These are phyloP conservation scores for Ploceus nigricollis DNA, from an alignment of 2,113 vertebrate genomes.

Conservation along the genomic window DNA sequence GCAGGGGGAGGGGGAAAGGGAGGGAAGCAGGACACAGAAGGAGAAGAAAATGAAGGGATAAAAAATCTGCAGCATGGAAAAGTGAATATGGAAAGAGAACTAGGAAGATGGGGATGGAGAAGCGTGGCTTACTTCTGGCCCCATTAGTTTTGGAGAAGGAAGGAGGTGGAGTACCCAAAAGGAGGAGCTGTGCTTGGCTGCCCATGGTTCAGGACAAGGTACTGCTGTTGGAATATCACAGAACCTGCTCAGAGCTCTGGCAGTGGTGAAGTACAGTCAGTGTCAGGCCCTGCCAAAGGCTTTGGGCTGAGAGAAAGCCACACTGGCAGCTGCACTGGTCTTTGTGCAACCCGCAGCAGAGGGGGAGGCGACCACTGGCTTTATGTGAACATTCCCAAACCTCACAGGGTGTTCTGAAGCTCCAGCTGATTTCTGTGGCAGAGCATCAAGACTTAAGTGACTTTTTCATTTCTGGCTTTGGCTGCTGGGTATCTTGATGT, in stretches of 20 bases:
- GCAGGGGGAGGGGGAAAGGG: slow-evolving; percentile 57
- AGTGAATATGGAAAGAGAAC: background rate
- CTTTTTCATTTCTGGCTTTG: background rate
- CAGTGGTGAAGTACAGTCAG: background rate
- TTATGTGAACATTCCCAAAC: background rate
- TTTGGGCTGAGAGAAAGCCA: background rate
- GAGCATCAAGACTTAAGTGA: background rate
- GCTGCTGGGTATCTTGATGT: background rate
- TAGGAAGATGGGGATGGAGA: background rate
- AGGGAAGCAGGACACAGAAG: slow-evolving; percentile 33
- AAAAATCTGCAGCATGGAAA: background rate
- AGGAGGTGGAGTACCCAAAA: background rate
- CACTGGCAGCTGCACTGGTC: background rate
- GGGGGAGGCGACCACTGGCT: background rate
- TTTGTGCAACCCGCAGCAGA: background rate
- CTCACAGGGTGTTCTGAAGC: background rate
- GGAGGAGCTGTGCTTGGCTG: background rate
- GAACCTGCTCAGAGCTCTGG: background rate
- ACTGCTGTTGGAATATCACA: rapidly evolving
- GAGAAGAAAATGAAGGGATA: background rate
- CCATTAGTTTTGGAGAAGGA: background rate
- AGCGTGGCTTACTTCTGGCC: background rate
- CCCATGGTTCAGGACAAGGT: background rate
- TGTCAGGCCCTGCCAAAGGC: background rate
- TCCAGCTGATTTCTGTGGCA: background rate